These are phyloP conservation scores for Phaenicophaeus curvirostris DNA, from an alignment of 2,797 vertebrate genomes.

Conservation along the genomic window DNA sequence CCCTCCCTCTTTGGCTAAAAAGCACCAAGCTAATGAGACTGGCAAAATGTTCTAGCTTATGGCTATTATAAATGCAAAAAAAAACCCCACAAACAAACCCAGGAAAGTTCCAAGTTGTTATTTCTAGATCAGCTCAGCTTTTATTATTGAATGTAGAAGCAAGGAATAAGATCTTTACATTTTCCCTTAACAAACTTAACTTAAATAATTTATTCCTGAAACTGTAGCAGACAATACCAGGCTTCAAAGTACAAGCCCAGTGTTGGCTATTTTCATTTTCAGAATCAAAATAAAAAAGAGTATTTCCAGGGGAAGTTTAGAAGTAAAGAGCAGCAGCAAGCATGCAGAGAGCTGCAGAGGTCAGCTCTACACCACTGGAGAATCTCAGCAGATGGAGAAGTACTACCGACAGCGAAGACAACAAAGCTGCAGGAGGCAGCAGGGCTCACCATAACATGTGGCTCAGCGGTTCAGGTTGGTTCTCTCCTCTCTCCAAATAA, in stretches of 20 bases:
- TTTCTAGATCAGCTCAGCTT: background rate
- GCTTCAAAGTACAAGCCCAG: background rate
- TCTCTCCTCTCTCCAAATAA: background rate
- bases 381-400: background rate
- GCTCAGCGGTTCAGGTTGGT: background rate
- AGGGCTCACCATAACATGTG: background rate
- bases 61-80: background rate
- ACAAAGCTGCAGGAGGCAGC: background rate
- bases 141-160: background rate
- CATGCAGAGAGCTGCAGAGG: accelerated
- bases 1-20: background rate
- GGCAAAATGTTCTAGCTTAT: background rate
- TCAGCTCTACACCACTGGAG: accelerated
- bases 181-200: background rate
- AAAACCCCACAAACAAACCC: no score
- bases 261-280: background rate
- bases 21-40: background rate
- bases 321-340: background rate
- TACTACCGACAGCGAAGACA: accelerated
- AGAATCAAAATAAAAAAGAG: background rate
- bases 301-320: background rate
- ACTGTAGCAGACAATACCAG: background rate
- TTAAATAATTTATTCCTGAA: background rate
- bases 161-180: background rate
- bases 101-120: background rate